A percentile compares a stretch with the other conserved stretches of the same genome.
phyloP scores from a whole-genome alignment of 92 coral and sea anemone genomes.

The Parazoanthus swiftii region DNA sequence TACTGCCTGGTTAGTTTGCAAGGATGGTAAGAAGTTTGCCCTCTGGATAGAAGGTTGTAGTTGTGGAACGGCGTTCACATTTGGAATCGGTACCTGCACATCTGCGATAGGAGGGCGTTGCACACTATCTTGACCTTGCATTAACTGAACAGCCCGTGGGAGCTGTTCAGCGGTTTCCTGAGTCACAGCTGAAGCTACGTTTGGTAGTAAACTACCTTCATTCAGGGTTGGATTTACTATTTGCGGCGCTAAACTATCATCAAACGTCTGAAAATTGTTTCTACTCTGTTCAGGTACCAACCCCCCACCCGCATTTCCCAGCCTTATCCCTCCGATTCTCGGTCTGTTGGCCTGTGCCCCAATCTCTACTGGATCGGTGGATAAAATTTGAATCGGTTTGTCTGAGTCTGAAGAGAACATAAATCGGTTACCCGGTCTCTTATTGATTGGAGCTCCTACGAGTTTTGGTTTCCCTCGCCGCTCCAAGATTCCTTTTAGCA shows the following conservation, averaged over 20 bases:
- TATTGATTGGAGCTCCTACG: constrained; percentile 53
- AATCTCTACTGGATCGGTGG: constrained; percentile 60
- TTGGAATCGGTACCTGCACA: background rate
- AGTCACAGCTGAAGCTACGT: background rate
- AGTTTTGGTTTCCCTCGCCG: constrained; percentile 73
- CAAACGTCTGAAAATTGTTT: constrained; percentile 32
- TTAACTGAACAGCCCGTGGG: background rate
- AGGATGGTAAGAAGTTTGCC: background rate
- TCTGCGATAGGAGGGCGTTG: background rate
- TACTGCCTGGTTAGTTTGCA: background rate
- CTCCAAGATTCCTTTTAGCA: constrained; percentile 58
- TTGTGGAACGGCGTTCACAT: constrained; percentile 12
- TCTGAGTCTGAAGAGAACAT: constrained; percentile 43
- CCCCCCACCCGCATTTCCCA: constrained; percentile 52
- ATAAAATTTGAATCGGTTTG: constrained; percentile 71
- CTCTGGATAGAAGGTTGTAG: constrained; percentile 7
- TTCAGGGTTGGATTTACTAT: constrained; percentile 21
- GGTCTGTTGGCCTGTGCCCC: constrained; percentile 53
- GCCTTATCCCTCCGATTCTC: constrained; percentile 61
- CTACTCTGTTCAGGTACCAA: constrained; percentile 24
- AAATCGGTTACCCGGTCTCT: constrained; percentile 52
- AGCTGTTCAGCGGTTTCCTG: constrained; percentile 3
- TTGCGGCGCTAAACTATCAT: constrained; percentile 32
- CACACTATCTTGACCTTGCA: constrained; percentile 7
- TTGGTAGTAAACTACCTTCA: constrained; percentile 24